A percentile compares a stretch with the other conserved stretches of the same genome.
Conservation (phyloP, 2,888 invertebrate species). For the Oegoconia quadripuncta region DNA sequence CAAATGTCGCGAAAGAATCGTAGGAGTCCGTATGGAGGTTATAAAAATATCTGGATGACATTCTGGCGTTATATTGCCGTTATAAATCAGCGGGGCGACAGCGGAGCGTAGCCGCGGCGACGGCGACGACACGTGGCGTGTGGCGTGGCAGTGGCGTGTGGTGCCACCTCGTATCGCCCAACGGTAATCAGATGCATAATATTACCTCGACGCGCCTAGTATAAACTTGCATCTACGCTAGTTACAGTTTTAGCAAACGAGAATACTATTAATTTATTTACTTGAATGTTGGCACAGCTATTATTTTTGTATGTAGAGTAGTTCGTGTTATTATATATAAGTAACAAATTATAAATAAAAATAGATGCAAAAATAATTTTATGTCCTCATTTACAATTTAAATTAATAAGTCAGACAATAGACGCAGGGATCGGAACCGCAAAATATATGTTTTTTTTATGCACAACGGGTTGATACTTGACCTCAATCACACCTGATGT, state of each 20-base stretch:
- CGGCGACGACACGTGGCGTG: conserved; percentile 34
- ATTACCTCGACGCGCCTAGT: conserved; percentile 26
- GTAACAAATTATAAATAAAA: too few relatives aligned
- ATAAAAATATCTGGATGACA: conserved; percentile 74
- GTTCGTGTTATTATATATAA: too few relatives aligned
- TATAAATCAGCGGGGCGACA: conserved; percentile 70
- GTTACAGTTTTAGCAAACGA: conserved; percentile 19
- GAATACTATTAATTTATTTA: background rate
- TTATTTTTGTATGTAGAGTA: too few relatives aligned
- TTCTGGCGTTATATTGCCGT: conserved; percentile 71
- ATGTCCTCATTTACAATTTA: too few relatives aligned
- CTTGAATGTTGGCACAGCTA: too few relatives aligned
- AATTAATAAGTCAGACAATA: too few relatives aligned
- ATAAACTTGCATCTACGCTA: conserved; percentile 1
- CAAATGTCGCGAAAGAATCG: conserved; percentile 43
- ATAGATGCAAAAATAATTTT: too few relatives aligned
- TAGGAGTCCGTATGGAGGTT: conserved; percentile 52
- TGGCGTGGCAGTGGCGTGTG: conserved; percentile 34
- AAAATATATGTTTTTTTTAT: too few relatives aligned
- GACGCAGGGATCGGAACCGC: too few relatives aligned
- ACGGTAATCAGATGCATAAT: conserved; percentile 56
- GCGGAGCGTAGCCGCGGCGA: conserved; percentile 38
- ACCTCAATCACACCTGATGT: too few relatives aligned
- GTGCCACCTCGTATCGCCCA: conserved; percentile 43
- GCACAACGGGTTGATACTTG: too few relatives aligned